Conservation (phyloP, 2,888 invertebrate species). For the Megamerina dolium region DNA sequence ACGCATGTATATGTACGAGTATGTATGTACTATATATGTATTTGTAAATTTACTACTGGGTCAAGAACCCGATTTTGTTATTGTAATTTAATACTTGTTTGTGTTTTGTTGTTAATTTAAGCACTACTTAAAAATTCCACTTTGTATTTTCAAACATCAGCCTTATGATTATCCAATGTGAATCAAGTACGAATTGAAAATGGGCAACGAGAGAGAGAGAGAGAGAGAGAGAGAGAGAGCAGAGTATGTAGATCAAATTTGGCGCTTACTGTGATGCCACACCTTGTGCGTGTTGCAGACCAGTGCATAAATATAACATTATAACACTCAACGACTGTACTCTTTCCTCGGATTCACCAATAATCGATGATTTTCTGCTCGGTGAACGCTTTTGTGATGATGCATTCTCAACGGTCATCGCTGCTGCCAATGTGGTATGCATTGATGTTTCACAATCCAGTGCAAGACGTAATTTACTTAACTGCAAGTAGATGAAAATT, state of each 20-base stretch:
- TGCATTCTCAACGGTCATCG: conserved; percentile 1
- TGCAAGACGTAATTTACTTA: conserved; percentile 67
- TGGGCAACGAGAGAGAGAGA: too few species aligned
- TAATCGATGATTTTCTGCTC: conserved; percentile 28
- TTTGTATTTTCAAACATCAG: conserved; percentile 10
- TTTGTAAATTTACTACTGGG: too few species aligned
- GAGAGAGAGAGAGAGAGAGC: too few species aligned
- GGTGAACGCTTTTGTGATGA: conserved; percentile 11
- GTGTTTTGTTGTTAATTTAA: conserved; percentile 10
- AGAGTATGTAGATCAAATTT: too few species aligned
- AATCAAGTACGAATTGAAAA: too few species aligned
- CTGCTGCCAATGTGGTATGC: conserved; percentile 49
- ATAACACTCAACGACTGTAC: conserved; percentile 87
- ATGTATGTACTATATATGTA: too few species aligned
- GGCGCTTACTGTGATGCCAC: conserved; percentile 27
- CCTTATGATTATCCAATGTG: too few species aligned
- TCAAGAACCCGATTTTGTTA: too few species aligned
- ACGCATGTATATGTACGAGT: too few species aligned
- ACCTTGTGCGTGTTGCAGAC: conserved; percentile 62
- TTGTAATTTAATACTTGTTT: conserved; percentile 1
- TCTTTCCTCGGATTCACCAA: conserved; percentile 71
- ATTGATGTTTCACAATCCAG: conserved; percentile 66
- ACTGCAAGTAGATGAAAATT: conserved; percentile 50
- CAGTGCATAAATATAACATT: conserved; percentile 92
- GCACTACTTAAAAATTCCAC: conserved; percentile 4